These are phyloP conservation scores for Tenrec ecaudatus DNA, from an alignment of 2,113 vertebrate species.

Conservation along the genomic window DNA sequence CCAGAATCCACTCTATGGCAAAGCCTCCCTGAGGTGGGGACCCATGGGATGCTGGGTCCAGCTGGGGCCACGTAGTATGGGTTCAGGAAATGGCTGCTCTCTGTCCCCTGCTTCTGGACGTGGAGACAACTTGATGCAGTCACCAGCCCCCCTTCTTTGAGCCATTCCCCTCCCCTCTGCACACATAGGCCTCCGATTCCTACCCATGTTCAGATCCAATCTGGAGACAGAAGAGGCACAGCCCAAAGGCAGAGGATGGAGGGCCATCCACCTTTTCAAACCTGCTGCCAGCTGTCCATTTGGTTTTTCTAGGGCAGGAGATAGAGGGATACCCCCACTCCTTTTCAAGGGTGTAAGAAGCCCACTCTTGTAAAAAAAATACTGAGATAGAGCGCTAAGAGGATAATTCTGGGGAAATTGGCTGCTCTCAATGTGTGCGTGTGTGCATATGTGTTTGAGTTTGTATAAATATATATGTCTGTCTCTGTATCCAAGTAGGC, in stretches of 20 bases:
- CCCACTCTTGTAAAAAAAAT: not conserved
- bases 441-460: no score
- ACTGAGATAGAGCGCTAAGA: not conserved
- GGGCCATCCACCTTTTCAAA: accelerated
- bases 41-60: not conserved
- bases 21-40: accelerated
- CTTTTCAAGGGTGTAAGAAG: not conserved
- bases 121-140: not conserved
- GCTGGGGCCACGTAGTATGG: not conserved
- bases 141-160: not conserved
- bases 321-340: not conserved
- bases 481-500: no score
- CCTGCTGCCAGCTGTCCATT: not conserved
- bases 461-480: no score
- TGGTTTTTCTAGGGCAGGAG: not conserved
- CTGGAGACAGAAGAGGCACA: accelerated
- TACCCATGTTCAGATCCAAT: not conserved
- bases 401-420: not conserved
- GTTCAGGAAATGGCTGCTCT: not conserved
- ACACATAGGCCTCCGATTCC: accelerated
- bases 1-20: not conserved
- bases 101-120: not conserved
- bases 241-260: not conserved
- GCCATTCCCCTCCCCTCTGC: not conserved
- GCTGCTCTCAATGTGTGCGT: not conserved